These are phyloP conservation scores for Acipenser transmontanus DNA, from an alignment of 2,797 vertebrate species.

Conservation along the genomic window DNA sequence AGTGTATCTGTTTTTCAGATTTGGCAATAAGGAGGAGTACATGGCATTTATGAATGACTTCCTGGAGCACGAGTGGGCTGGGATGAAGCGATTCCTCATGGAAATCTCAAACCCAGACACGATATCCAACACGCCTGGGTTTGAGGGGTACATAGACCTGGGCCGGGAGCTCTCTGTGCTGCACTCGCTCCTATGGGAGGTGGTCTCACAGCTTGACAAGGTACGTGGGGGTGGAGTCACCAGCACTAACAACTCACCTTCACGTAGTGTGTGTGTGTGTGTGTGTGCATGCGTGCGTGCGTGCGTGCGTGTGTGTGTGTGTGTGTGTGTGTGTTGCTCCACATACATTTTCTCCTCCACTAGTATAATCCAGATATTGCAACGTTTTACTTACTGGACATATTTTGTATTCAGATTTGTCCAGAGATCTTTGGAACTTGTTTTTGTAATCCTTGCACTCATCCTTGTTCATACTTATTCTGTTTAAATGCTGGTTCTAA, in stretches of 20 bases:
- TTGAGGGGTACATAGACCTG: conserved; percentile 91
- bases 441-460: too few relatives aligned
- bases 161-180: conserved; percentile 85
- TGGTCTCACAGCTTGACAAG: conserved; percentile 84
- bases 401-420: too few relatives aligned
- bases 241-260: conserved; percentile 26
- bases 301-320: neutral
- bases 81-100: conserved; percentile 91
- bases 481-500: too few relatives aligned
- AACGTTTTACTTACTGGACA: too few relatives aligned
- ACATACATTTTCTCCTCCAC: neutral
- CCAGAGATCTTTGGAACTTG: too few relatives aligned
- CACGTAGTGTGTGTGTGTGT: conserved; percentile 7
- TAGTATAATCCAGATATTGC: too few relatives aligned
- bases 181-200: conserved; percentile 82
- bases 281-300: conserved; percentile 7
- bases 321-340: conserved; percentile 7
- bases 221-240: conserved; percentile 43
- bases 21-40: conserved; percentile 93
- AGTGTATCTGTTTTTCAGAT: conserved; percentile 54
- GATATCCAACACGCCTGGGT: conserved; percentile 82
- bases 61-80: conserved; percentile 89
- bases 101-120: conserved; percentile 90
- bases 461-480: too few relatives aligned
- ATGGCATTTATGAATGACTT: conserved; percentile 98